phyloP scores from a whole-genome alignment of 2,888 invertebrate genomes.

The Aplocera efformata region DNA sequence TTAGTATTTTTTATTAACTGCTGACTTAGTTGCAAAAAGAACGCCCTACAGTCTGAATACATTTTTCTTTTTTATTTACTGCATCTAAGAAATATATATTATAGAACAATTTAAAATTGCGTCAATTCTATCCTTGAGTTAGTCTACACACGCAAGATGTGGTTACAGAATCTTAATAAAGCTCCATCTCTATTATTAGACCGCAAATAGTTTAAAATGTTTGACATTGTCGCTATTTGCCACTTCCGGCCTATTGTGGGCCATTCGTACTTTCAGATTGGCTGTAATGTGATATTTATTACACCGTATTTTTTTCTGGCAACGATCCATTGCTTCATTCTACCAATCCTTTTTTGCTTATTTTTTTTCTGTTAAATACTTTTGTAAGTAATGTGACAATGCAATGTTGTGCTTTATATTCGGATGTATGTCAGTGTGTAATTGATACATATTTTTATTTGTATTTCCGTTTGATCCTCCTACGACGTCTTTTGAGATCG shows the following conservation, averaged over 20 bases:
- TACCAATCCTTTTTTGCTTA: slow-evolving; percentile 1
- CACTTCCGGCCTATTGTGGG: slow-evolving; percentile 17
- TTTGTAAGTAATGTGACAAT: too few species aligned
- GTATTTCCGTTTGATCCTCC: slow-evolving; percentile 2
- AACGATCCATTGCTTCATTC: not conserved
- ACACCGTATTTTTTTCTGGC: not conserved
- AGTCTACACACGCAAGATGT: slow-evolving; percentile 13
- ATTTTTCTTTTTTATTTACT: too few species aligned
- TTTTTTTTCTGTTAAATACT: slow-evolving; percentile 7
- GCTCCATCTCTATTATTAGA: slow-evolving; percentile 16
- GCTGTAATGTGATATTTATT: slow-evolving; percentile 20
- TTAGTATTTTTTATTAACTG: too few species aligned
- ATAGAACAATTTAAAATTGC: too few species aligned
- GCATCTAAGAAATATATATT: too few species aligned
- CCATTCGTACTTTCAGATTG: slow-evolving; percentile 1
- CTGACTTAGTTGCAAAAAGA: too few species aligned
- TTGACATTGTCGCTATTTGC: slow-evolving; percentile 20
- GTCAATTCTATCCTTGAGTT: slow-evolving; percentile 3
- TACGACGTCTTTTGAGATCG: not conserved
- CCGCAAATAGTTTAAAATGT: slow-evolving; percentile 18
- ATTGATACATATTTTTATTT: slow-evolving; percentile 14
- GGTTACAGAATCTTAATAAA: slow-evolving; percentile 17
- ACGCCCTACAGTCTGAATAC: too few species aligned
- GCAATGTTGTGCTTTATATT: slow-evolving; percentile 7
- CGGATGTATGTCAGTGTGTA: slow-evolving; percentile 16